Base-by-base conservation (phyloP, 2,888 invertebrate genomes). In the Xestia c-nigrum region DNA sequence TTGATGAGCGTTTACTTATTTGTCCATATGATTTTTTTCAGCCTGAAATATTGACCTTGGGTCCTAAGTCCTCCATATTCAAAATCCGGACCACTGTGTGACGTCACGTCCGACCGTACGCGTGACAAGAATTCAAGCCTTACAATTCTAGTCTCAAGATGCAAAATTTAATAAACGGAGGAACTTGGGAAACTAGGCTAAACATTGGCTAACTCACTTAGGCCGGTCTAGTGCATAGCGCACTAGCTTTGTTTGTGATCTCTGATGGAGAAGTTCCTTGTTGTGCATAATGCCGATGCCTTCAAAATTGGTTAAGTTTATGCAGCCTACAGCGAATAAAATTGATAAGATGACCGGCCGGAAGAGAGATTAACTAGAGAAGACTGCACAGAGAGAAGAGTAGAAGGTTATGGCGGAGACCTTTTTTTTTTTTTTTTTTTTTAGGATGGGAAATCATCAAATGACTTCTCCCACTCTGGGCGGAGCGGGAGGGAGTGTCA, bases 161-260 rank as follows among this genome's bases (percentile, higher is more conserved):
- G 88, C 81, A 84, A 61, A 88, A 81, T 79, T 82, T 81, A 84
- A 83, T 89, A 81, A 81, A 75, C 83, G 61, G 68, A 66, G 80
- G 68, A 80, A 86, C 68, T 84, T 72, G 46, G 21, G 47, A 63
- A 86, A 89, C 79, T 87, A 52, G 86, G 81, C 77, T 85, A 84
- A 88, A 84, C 85, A 84, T 73, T 43, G 61, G 50, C 24, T 72
- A 86, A 85, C 78, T 88, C 74, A 73, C 72, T 85, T 82, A 78
- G 72, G 68, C 72, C 50, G 72, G 80, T 80, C 83, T 75, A 72
- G 57, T 67, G 80, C 64, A 19, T 43, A 57, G 12, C 52, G 43
- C 71, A 72, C 65, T 57, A 74, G 74, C 46, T 55, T 21, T 77
- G 76, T 82, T 81, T 80, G 74, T 74, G 81, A 82, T 75, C 59